phyloP scores from a whole-genome alignment of 2,113 vertebrate species.

The Cyprinodon variegatus region DNA sequence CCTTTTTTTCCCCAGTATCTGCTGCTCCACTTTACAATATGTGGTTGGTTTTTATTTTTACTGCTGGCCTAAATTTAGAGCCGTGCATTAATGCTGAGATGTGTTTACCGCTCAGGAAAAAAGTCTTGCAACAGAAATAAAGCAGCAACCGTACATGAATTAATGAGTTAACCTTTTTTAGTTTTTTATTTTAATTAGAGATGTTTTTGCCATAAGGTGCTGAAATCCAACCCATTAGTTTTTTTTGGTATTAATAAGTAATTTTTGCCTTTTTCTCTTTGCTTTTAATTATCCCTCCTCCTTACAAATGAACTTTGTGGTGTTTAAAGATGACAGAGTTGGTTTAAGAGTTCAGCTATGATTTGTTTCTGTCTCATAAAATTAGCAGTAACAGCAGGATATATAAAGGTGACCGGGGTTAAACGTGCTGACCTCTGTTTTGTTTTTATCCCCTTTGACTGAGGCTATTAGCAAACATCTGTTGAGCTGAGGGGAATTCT shows the following conservation, averaged over 20 bases:
- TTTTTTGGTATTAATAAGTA: constrained; percentile 51
- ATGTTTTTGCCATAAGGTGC: constrained; percentile 39
- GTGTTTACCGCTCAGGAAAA: constrained; percentile 51
- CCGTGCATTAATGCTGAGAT: constrained; percentile 46
- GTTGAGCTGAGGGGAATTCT: constrained; percentile 57
- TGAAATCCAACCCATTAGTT: constrained; percentile 25
- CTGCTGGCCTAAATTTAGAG: constrained; percentile 70
- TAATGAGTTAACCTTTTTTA: constrained; percentile 8
- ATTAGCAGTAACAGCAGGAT: constrained; percentile 10
- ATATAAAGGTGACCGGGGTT: constrained; percentile 43
- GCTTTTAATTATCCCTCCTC: constrained; percentile 16
- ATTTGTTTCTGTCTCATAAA: constrained; percentile 28
- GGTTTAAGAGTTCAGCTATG: constrained; percentile 34
- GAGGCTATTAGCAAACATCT: constrained; percentile 61
- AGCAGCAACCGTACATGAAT: constrained; percentile 13
- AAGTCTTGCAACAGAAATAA: constrained; percentile 32
- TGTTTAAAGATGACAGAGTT: constrained; percentile 11
- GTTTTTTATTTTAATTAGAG: constrained; percentile 44
- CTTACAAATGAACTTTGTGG: background rate
- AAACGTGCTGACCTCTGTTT: constrained; percentile 39
- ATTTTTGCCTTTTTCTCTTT: constrained; percentile 15
- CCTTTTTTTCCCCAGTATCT: constrained; percentile 56
- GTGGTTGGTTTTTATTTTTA: constrained; percentile 54
- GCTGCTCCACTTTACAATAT: constrained; percentile 31
- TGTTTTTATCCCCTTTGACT: constrained; percentile 51